phyloP scores from a whole-genome alignment of 1,140 invertebrate genomes.

The Macrostomum lignano region DNA sequence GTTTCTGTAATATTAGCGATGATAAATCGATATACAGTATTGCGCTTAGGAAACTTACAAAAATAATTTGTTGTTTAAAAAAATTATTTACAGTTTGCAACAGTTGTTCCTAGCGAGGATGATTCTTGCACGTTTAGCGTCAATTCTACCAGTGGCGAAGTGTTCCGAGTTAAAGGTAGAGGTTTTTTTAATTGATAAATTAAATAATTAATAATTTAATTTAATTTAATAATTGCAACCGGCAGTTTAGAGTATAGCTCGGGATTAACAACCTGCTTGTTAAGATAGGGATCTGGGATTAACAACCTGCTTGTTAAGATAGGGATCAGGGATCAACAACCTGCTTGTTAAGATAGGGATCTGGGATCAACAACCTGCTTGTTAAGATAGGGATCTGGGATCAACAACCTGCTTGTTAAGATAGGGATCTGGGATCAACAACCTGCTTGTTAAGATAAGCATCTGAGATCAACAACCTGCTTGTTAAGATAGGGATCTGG shows the following conservation, averaged over 20 bases:
- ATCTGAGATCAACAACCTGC: too few relatives aligned
- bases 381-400: too few relatives aligned
- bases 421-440: too few relatives aligned
- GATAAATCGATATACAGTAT: conserved; percentile 1
- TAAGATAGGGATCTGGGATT: too few relatives aligned
- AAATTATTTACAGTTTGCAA: conserved; percentile 41
- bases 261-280: too few relatives aligned
- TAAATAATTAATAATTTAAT: background rate
- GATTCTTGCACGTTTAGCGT: conserved; percentile 78
- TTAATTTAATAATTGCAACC: background rate
- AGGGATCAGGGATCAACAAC: too few relatives aligned
- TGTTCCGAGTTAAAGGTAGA: conserved; percentile 40
- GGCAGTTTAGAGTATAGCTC: background rate
- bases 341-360: too few relatives aligned
- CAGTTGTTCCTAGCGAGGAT: conserved; percentile 78
- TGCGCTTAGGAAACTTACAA: background rate
- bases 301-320: too few relatives aligned
- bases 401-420: too few relatives aligned
- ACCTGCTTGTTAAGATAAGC: too few relatives aligned
- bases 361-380: too few relatives aligned
- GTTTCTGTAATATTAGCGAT: conserved; percentile 5
- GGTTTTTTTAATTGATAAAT: conserved; percentile 34
- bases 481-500: too few relatives aligned
- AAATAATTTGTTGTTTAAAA: conserved; percentile 1
- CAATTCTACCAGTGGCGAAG: conserved; percentile 59